phyloP scores from a whole-genome alignment of 2,797 vertebrate species.

The Melanotaenia trifasciata region DNA sequence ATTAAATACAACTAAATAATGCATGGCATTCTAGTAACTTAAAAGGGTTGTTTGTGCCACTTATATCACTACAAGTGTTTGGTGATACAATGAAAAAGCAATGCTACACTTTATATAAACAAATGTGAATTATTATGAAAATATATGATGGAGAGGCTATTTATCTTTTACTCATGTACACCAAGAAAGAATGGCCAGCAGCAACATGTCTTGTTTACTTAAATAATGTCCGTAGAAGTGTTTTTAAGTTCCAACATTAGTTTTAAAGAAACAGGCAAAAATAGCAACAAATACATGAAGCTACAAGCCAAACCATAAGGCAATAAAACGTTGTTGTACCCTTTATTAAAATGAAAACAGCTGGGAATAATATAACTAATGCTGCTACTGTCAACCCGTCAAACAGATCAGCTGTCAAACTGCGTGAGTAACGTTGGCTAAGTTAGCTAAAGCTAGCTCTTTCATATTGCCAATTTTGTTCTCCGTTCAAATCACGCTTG shows the following conservation, averaged over 20 bases:
- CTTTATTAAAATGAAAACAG: background rate
- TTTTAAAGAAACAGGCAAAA: background rate
- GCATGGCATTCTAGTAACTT: no score
- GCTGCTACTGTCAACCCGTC: slow-evolving; percentile 6
- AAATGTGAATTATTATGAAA: background rate
- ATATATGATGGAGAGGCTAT: background rate
- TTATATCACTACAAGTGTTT: no score
- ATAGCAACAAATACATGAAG: background rate
- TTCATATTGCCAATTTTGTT: background rate
- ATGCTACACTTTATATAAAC: background rate
- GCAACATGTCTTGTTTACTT: background rate
- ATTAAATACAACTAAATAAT: no score
- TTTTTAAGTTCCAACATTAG: background rate
- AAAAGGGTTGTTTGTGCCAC: no score
- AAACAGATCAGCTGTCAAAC: slow-evolving; percentile 27
- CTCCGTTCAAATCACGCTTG: background rate
- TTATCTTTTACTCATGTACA: background rate
- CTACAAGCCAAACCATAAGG: background rate
- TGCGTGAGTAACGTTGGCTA: background rate
- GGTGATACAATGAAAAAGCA: background rate
- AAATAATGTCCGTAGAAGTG: background rate
- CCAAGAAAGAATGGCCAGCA: background rate
- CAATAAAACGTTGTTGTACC: background rate
- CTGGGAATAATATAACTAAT: background rate
- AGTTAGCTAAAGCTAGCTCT: slow-evolving; percentile 9